phyloP scores from a whole-genome alignment of 2,797 vertebrate species.

The Rhyacichthys aspro region DNA sequence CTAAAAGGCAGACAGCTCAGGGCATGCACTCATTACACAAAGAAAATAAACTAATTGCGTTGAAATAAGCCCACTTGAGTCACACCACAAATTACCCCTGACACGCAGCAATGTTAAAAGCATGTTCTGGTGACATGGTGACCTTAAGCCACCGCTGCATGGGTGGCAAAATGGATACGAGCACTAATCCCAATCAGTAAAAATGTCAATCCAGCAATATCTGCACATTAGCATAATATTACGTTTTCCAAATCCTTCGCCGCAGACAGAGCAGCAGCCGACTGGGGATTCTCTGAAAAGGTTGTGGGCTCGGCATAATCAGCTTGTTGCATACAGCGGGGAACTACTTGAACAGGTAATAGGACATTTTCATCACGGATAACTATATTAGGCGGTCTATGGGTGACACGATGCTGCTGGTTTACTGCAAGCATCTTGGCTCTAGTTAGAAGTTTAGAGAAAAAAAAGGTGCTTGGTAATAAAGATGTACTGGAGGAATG shows the following conservation, averaged over 20 bases:
- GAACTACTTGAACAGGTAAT: conserved; percentile 48
- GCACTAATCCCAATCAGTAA: conserved; percentile 68
- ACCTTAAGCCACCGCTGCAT: conserved; percentile 53
- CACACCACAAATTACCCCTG: conserved; percentile 52
- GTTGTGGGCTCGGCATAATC: conserved; percentile 59
- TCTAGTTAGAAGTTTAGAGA: neutral
- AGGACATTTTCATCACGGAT: conserved; percentile 57
- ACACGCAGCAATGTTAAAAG: conserved; percentile 57
- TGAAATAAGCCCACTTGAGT: conserved; percentile 53
- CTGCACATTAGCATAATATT: conserved; percentile 72
- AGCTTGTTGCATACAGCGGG: conserved; percentile 44
- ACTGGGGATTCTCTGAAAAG: conserved; percentile 57
- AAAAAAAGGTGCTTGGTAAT: neutral
- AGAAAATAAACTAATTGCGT: conserved; percentile 59
- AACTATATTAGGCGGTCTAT: conserved; percentile 53
- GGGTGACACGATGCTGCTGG: conserved; percentile 19
- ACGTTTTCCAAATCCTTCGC: conserved; percentile 58
- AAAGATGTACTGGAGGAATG: neutral
- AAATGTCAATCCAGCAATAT: conserved; percentile 77
- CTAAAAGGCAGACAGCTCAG: conserved; percentile 25
- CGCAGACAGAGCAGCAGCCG: conserved; percentile 46
- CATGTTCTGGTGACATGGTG: conserved; percentile 53
- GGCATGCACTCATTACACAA: conserved; percentile 45
- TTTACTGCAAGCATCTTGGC: conserved; percentile 18
- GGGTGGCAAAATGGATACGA: conserved; percentile 60